Conservation (phyloP, 2,797 vertebrate genomes). For the Liasis olivaceus region DNA sequence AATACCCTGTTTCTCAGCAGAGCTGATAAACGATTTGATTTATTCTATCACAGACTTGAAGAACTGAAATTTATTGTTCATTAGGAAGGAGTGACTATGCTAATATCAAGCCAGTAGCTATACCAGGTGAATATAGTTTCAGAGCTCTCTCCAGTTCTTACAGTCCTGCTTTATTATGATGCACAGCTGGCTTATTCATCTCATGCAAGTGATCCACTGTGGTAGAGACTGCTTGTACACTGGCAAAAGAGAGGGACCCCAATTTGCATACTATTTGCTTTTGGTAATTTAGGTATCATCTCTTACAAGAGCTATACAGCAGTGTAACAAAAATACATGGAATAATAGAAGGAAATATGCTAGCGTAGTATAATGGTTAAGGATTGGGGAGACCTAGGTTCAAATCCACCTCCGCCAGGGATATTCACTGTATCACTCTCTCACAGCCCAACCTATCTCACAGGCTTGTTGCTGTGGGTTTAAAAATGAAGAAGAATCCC, state of each 20-base stretch:
- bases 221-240: neutral
- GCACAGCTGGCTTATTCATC: neutral
- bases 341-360: neutral
- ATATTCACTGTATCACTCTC: neutral
- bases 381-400: neutral
- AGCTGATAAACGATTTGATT: neutral
- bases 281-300: neutral
- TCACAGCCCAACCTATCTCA: neutral
- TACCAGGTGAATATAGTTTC: slow-evolving; percentile 22
- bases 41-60: slow-evolving; percentile 16
- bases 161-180: slow-evolving; percentile 15
- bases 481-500: neutral
- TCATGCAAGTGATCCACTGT: neutral
- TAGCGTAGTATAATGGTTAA: neutral
- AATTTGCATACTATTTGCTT: neutral
- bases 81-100: slow-evolving; percentile 27
- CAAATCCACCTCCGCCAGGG: neutral
- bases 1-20: slow-evolving; percentile 6
- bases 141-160: slow-evolving; percentile 20
- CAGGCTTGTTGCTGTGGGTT: neutral
- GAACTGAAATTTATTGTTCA: slow-evolving; percentile 19
- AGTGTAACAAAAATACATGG: neutral
- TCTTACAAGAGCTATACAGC: neutral
- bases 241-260: neutral
- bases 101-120: neutral